Evolutionary conservation across 1,140 invertebrate species (phyloP), one percentile per base, ranked within the genome.

Genomic region (Dendroctonus ponderosae): DNA sequence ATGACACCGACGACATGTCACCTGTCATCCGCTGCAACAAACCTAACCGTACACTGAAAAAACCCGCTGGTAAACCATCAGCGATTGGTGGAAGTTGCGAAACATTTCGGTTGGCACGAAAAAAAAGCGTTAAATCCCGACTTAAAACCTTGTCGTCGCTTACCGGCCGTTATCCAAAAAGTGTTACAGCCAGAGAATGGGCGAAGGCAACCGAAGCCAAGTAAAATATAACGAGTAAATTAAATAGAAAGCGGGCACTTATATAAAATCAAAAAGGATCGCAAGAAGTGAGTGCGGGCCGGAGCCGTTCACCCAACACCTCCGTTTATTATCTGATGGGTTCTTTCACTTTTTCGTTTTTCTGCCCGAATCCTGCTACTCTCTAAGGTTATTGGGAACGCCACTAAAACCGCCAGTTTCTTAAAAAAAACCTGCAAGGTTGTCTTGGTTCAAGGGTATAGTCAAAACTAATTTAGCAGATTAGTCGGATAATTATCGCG

Each of bases 201-300:
- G 8, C 39, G 12, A 46, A 46, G 48, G 43, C 49, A 52, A 60
- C 56, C n/a, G 46, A 56, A 48, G 66, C 66, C 66, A 68, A 58
- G 46, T 40, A 58, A 51, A 51, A 26, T 26, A 63, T 63, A 69
- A 66, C 62, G 62, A 71, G 62, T 68, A 71, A 71, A 68, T 68
- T 68, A 70, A 70, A 70, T 70, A 70, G 69, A 70, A 70, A 70
- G 69, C 62, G 69, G 57, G 52, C 53, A 51, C 62, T 69, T 65
- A 69, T 66, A 69, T 66, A 69, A 69, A 69, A 65, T 64, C 61
- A 49, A 56, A 56, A 66, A 65, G 62, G 57, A 69, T 64, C 66
- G 58, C 39, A 69, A 26, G 40, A 48, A 37, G 42, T 48, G 14
- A 57, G 43, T 37, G 44, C 52, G 26, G 44, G 9, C 57, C 49